Conservation (phyloP, 2,888 invertebrate genomes). For the Keiferia lycopersicella region DNA sequence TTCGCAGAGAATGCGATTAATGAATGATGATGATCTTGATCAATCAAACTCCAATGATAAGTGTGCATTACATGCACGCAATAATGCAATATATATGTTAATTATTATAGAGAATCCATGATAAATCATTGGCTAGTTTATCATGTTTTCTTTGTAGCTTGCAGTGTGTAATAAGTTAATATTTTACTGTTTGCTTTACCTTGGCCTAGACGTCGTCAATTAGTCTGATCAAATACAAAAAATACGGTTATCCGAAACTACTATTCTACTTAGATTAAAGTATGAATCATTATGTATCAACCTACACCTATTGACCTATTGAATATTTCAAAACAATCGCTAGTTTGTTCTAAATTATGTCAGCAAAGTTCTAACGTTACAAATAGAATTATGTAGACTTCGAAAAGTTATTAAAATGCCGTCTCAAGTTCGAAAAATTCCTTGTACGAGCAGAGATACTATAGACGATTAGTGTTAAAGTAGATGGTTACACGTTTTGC, state of each 20-base stretch:
- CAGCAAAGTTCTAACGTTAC: neutral
- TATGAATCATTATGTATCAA: neutral
- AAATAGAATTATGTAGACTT: neutral
- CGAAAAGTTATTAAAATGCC: neutral
- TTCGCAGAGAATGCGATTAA: neutral
- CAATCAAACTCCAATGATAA: neutral
- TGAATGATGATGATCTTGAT: neutral
- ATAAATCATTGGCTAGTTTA: neutral
- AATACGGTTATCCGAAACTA: too few species aligned
- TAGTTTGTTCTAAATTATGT: neutral
- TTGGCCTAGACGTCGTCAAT: neutral
- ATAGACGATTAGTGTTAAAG: slow-evolving; percentile 1
- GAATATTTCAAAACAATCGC: neutral
- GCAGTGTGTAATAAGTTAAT: neutral
- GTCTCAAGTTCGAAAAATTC: neutral
- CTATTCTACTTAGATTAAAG: too few species aligned
- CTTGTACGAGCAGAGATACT: neutral
- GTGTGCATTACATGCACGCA: neutral
- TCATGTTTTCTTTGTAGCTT: neutral
- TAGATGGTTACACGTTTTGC: slow-evolving; percentile 16
- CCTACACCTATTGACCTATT: neutral
- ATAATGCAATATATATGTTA: neutral
- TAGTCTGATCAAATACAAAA: too few species aligned
- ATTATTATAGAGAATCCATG: neutral
- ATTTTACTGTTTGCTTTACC: too few species aligned